phyloP scores from a whole-genome alignment of 2,888 invertebrate genomes.

The Girardia tigrina region DNA sequence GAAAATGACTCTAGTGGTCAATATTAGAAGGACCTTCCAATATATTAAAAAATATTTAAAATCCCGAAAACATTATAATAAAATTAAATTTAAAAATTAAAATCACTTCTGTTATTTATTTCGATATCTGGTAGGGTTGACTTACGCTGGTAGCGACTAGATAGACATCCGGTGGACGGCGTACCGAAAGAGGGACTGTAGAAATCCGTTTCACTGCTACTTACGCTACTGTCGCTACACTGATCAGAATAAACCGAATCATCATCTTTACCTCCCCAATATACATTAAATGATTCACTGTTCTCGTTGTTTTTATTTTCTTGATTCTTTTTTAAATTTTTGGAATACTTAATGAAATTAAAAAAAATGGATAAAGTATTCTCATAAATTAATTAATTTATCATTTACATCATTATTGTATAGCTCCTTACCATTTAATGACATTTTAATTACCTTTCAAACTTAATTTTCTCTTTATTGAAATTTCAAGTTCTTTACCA shows the following conservation, averaged over 20 bases:
- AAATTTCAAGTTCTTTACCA: no score
- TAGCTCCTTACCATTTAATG: no score
- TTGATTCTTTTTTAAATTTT: slow-evolving; percentile 15
- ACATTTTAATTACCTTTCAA: no score
- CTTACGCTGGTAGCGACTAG: not conserved
- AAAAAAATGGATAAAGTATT: not conserved
- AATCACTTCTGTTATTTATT: not conserved
- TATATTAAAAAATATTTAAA: no score
- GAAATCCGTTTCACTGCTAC: slow-evolving; percentile 8
- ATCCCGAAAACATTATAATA: no score
- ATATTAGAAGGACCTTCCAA: no score
- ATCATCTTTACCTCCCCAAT: not conserved
- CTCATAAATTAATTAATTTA: not conserved
- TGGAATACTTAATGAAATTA: not conserved
- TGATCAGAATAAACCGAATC: not conserved
- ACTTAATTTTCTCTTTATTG: no score
- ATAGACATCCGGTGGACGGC: not conserved
- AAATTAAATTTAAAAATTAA: not conserved
- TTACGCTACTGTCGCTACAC: not conserved
- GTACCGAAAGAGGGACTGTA: not conserved
- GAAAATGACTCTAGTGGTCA: no score
- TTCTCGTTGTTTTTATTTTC: not conserved
- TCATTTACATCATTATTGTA: not conserved
- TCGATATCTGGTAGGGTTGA: not conserved
- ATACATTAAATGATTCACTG: not conserved